phyloP scores from a whole-genome alignment of 1,140 invertebrate genomes.

The Apis dorsata region DNA sequence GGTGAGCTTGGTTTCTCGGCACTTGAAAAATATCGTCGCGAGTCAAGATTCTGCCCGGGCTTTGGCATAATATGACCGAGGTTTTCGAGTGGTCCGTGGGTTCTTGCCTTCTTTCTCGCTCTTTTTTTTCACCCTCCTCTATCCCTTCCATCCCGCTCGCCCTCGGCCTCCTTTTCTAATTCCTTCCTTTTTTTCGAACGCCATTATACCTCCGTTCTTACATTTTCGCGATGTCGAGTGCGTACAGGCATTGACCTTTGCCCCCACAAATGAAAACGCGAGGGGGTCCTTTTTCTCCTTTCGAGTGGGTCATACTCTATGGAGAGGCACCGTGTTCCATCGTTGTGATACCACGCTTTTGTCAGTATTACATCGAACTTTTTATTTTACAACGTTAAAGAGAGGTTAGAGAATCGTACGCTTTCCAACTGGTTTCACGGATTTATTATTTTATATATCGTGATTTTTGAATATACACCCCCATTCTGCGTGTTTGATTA shows the following conservation, averaged over 20 bases:
- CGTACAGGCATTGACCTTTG: slow-evolving; percentile 73
- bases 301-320: slow-evolving; percentile 65
- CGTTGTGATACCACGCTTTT: slow-evolving; percentile 47
- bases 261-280: slow-evolving; percentile 68
- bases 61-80: slow-evolving; percentile 71
- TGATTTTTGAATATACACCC: neutral
- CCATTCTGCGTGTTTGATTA: neutral
- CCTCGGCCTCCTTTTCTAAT: slow-evolving; percentile 35
- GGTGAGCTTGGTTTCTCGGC: slow-evolving; percentile 49
- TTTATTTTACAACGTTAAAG: slow-evolving; percentile 19
- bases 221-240: slow-evolving; percentile 72
- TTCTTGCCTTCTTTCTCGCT: slow-evolving; percentile 49
- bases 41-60: slow-evolving; percentile 71
- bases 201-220: slow-evolving; percentile 71
- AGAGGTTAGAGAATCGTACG: neutral
- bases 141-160: neutral
- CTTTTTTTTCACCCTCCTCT: slow-evolving; percentile 2
- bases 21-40: slow-evolving; percentile 71
- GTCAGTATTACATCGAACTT: slow-evolving; percentile 20
- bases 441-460: slow-evolving; percentile 21
- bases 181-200: slow-evolving; percentile 65
- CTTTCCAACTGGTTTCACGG: slow-evolving; percentile 11
- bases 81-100: slow-evolving; percentile 63
- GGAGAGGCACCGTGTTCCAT: slow-evolving; percentile 49
- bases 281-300: slow-evolving; percentile 60